These are phyloP conservation scores for Adelosebastes latens DNA, from an alignment of 2,797 vertebrate genomes.

Conservation along the genomic window DNA sequence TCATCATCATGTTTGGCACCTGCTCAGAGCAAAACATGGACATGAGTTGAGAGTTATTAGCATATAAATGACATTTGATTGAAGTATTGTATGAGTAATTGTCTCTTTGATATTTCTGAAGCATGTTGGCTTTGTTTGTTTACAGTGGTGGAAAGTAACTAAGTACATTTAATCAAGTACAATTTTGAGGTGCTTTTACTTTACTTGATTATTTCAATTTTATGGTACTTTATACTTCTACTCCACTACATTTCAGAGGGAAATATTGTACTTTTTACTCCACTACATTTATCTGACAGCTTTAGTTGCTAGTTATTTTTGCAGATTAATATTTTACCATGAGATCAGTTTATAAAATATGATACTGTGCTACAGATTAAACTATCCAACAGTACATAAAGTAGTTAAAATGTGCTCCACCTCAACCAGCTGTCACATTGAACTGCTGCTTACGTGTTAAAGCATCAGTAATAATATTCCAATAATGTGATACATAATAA, in stretches of 20 bases:
- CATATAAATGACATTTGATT: conserved; percentile 16
- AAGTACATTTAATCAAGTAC: neutral
- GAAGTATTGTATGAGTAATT: neutral
- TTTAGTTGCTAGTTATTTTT: no score
- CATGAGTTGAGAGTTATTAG: conserved; percentile 11
- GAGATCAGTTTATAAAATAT: neutral
- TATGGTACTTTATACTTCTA: neutral
- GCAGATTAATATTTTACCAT: no score
- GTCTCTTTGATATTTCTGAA: conserved; percentile 1
- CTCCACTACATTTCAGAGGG: neutral
- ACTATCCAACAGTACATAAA: neutral
- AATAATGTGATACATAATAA: no score
- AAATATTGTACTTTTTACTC: neutral
- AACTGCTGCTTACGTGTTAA: no score
- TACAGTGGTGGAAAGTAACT: neutral
- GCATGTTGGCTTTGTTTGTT: neutral
- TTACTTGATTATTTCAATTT: neutral
- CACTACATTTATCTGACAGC: no score
- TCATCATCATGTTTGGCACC: conserved; percentile 37
- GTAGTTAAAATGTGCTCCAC: no score
- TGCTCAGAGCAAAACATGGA: conserved; percentile 39
- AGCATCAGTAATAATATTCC: no score
- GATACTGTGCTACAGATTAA: neutral
- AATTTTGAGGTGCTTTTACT: neutral
- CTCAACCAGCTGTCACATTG: no score